Evolutionary conservation across 2,113 vertebrate species (phyloP).

Genomic region (Aptenodytes patagonicus): DNA sequence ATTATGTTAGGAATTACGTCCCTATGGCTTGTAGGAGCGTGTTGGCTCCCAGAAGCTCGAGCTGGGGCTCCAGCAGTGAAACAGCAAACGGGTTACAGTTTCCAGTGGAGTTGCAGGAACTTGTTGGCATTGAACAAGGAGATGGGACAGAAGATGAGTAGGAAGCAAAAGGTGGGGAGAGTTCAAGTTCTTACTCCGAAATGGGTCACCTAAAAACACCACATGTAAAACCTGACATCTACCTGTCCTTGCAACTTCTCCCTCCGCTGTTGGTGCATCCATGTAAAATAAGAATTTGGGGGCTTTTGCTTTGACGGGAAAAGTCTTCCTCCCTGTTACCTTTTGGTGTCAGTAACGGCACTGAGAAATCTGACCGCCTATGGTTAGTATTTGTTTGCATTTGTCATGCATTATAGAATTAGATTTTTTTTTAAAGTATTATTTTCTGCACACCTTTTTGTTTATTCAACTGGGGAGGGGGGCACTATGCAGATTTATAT

Average conservation of each 20-base stretch:
- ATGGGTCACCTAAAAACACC: neutral
- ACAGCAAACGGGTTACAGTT: neutral
- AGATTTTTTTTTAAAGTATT: neutral
- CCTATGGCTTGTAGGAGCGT: neutral
- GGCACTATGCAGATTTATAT: neutral
- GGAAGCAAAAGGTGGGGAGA: neutral
- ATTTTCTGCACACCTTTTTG: neutral
- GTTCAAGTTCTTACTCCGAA: neutral
- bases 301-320: neutral
- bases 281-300: neutral
- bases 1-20: neutral
- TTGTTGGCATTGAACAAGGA: neutral
- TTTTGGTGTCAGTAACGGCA: neutral
- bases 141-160: neutral
- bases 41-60: neutral
- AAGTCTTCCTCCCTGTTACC: neutral
- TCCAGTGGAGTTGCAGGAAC: neutral
- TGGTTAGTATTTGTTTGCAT: constrained; percentile 11
- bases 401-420: constrained; percentile 8
- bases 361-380: neutral
- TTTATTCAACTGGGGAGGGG: neutral
- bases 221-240: neutral
- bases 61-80: neutral
- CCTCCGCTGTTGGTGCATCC: neutral
- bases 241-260: neutral